Base-by-base conservation (phyloP, 92 coral and sea anemone species). In the Diadumene lineata region DNA sequence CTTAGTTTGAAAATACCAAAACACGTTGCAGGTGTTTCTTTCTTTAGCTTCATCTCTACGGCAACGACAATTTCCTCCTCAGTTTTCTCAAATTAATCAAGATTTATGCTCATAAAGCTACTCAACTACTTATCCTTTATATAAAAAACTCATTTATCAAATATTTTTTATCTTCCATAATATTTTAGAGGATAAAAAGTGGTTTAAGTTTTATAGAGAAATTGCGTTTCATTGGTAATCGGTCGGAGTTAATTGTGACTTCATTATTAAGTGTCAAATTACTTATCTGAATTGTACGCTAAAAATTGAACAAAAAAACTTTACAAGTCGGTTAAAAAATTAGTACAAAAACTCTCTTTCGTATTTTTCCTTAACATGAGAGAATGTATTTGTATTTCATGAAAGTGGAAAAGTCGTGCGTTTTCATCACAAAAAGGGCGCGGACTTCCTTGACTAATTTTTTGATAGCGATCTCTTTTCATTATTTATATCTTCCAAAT, bases 1-100 rank as follows among this genome's bases (percentile, higher is more conserved):
- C 53, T 56, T 32, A 72, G 18, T 33, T 34, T 31, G 30, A 11
- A 61, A 56, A 72, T 72, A 56, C 77, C 77, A 72, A 72, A 72
- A 72, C 77, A 56, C 31, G 16, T 19, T 19, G 68, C 68, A 62
- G 68, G 68, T 62, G 68, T 62, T 31, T 62, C 27, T 18, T 16
- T 28, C 31, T 4, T 4, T 28, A 4, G 27, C 21, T 62, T 15
- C 68, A 62, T 62, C 68, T 1, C 68, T 62, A 62, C 11, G 68
- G 68, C 29, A 62, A 62, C 68, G 65, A 60, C 62, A 23, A 28
- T 1, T 7, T 23, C 26, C 26, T 26, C 64, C 26, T 26, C 1
- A 21, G 7, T 58, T 22, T 22, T 23, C 15, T 28, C 26, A 17
- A 58, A 58, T 58, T 62, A 62, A 3, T 3, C 43, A 28, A 13